Evolutionary conservation across 2,797 vertebrate species (phyloP), one percentile per base, ranked within the genome.

Genomic region (Danio choprae): DNA sequence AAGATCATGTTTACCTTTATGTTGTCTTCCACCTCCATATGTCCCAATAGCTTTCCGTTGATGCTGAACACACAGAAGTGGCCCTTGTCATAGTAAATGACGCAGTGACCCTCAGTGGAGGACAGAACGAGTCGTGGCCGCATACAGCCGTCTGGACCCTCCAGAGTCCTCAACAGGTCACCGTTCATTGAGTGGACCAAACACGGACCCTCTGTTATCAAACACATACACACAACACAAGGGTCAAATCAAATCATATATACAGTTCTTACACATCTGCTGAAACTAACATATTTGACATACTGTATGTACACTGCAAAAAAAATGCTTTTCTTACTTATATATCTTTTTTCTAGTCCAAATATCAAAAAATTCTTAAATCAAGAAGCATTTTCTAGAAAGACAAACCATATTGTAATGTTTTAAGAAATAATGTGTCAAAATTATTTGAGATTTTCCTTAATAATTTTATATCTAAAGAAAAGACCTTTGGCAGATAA

Each of bases 121-220:
- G 94, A 94, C 91, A 98, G 96, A 83, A 99, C 95, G 82, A 99
- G 95, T 81, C 95, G 95, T 38, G 98, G 97, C 81, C 90, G 92
- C 86, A 90, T 71, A 85, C 95, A 96, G 74, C 85, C 88, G 85
- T 94, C 94, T 0, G 96, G 95, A 77, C 91, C 95, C 86, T 97
- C 96, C 87, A 99, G 90, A 7, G 97, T 96, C 86, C 97, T 94
- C 88, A 99, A 89, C 71, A 99, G 94, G 93, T 99, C 98, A 87
- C 98, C 98, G 91, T 98, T 99, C 96, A 99, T 99, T 89, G 98
- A 98, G 94, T 99, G 98, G 94, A 99, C 95, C 92, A 99, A 94
- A 90, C 98, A 99, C 36, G 97, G 96, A 86, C 98, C 98, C 94
- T 98, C 98, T 99, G 86, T 50, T 68, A 2, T 73, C 15, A 84